A percentile compares a stretch with the other conserved stretches of the same genome.
These are phyloP conservation scores for Hipposideros larvatus DNA, from an alignment of 2,797 vertebrate species.

Conservation along the genomic window DNA sequence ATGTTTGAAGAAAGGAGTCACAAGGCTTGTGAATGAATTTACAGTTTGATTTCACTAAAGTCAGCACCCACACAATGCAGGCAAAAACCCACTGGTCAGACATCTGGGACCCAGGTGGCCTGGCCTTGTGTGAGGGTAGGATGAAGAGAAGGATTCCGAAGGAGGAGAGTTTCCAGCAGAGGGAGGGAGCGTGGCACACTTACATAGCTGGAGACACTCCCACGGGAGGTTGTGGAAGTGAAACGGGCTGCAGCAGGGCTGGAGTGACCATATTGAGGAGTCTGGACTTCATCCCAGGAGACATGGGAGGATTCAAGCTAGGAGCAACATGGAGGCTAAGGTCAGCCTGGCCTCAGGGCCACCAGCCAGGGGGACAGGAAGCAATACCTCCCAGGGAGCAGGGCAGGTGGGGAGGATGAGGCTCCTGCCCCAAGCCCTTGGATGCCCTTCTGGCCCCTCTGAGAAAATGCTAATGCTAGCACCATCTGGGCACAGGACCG, in stretches of 20 bases:
- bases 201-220: neutral
- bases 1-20: neutral
- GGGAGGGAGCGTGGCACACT: no score
- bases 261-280: neutral
- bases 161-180: neutral
- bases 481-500: no score
- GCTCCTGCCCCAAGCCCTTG: neutral
- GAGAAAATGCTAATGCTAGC: neutral
- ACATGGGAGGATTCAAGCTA: neutral
- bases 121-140: neutral
- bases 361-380: neutral
- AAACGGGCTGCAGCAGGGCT: neutral
- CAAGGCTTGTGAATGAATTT: neutral
- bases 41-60: slow-evolving; percentile 9
- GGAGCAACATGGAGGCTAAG: neutral
- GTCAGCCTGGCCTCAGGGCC: neutral
- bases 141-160: neutral
- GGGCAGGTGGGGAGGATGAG: neutral
- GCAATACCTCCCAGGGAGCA: neutral
- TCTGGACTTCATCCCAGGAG: neutral
- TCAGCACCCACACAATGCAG: neutral
- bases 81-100: neutral
- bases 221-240: neutral
- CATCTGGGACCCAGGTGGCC: neutral
- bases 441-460: neutral